Evolutionary conservation across 1,140 invertebrate species (phyloP), one percentile per base, ranked within the genome.

Genomic region (Euura saliciscinereae): DNA sequence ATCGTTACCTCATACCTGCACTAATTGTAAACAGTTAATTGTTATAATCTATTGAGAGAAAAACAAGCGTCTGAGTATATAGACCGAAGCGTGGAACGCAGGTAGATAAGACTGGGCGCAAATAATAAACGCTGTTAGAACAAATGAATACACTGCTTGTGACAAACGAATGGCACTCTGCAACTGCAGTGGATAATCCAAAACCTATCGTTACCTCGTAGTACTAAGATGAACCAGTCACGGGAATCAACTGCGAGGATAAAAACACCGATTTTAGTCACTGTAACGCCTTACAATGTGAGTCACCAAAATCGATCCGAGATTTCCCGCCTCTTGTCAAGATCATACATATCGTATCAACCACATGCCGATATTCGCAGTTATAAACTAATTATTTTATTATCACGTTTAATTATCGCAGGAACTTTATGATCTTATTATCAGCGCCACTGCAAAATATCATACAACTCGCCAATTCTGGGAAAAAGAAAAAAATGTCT

Each of bases 211-310:
- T 59, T 59, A 59, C 3, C 28, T 59, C 13, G 3, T 8, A 28
- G 28, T 59, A 66, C 44, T n/a, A 73, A 59, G 59, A 75, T 73
- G 69, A 74, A 71, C 71, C 67, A 66, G n/a, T 13, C 6, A 42
- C 67, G 45, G 43, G 73, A 71, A 66, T 7, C n/a, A 43, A 59
- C 69, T 43, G 69, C 67, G 44, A 46, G 44, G 72, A 76, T n/a
- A 68, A 46, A 81, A 78, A 66, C 44, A 8, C 42, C 77, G 73
- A 72, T 75, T 44, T 45, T 84, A 67, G 82, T 84, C 46, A 82
- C 80, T 28, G 80, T 84, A 45, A 84, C 82, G 65, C 83, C 83
- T 45, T 84, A 84, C 65, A 79, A 73, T 10, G 83, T 84, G 82
- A 82, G 83, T 83, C 77, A 43, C 28, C n/a, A 51, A n/a, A n/a